Percentiles rank a stretch among this genome's conserved stretches.
These are phyloP conservation scores for Ruditapes philippinarum DNA, from an alignment of 1,140 invertebrate genomes.

Conservation along the genomic window DNA sequence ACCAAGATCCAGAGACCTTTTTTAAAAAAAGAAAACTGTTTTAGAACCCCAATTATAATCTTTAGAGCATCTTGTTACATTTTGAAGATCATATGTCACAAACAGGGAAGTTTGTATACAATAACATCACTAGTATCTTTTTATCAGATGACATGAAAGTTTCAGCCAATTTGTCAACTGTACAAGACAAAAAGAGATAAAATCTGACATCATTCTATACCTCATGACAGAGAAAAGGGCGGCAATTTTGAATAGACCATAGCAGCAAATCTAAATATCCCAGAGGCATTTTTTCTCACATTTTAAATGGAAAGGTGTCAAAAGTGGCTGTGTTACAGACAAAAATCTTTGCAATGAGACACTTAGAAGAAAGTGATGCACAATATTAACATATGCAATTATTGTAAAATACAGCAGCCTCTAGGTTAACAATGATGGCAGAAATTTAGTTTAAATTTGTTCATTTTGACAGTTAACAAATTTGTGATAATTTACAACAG, in stretches of 20 bases:
- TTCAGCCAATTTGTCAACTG: slow-evolving; percentile 26
- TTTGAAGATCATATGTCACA: slow-evolving; percentile 21
- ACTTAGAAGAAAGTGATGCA: slow-evolving; percentile 3
- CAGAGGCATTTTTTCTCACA: not conserved
- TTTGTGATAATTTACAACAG: slow-evolving; percentile 8
- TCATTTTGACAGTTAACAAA: slow-evolving; percentile 1
- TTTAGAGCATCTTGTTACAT: too few relatives aligned
- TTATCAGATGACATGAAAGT: slow-evolving; percentile 13
- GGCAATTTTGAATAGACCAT: not conserved
- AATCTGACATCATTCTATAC: not conserved
- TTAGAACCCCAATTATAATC: too few relatives aligned
- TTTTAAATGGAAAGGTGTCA: slow-evolving; percentile 9
- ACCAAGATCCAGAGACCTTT: too few relatives aligned
- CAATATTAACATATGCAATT: not conserved
- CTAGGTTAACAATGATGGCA: not conserved
- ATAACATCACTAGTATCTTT: too few relatives aligned
- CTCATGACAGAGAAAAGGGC: not conserved
- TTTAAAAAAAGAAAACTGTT: too few relatives aligned
- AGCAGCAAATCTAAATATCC: not conserved
- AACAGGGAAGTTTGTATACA: slow-evolving; percentile 13
- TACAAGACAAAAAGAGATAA: slow-evolving; percentile 22
- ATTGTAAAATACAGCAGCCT: slow-evolving; percentile 10
- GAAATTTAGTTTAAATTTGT: slow-evolving; percentile 8
- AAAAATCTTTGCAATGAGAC: not conserved
- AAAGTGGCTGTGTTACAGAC: not conserved